These are phyloP conservation scores for Halcyon malimbica DNA, from an alignment of 2,113 vertebrate genomes.

Conservation along the genomic window DNA sequence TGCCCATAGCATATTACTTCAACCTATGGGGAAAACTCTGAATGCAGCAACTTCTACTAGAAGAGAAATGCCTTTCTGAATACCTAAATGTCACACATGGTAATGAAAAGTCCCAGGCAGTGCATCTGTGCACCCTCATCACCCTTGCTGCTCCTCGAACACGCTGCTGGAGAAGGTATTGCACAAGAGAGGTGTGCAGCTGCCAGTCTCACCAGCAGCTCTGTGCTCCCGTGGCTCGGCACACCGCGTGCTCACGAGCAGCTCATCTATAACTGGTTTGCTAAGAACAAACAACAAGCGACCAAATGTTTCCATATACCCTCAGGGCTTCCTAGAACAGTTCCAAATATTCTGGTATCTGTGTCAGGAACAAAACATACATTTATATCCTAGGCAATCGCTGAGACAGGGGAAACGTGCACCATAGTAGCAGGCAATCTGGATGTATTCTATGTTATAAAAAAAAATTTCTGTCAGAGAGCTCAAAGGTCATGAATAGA, in stretches of 20 bases:
- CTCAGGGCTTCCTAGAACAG: slow-evolving; percentile 9
- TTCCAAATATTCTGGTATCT: background rate
- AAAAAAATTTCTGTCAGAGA: slow-evolving; percentile 35
- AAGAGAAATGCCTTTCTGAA: background rate
- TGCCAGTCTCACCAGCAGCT: background rate
- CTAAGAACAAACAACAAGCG: slow-evolving; percentile 10
- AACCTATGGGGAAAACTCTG: background rate
- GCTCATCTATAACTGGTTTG: background rate
- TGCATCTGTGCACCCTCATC: background rate
- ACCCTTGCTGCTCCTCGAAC: background rate
- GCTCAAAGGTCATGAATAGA: slow-evolving; percentile 63
- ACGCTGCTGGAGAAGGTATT: background rate
- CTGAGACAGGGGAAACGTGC: background rate
- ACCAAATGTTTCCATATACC: slow-evolving; percentile 22
- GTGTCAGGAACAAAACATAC: background rate
- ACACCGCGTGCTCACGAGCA: background rate
- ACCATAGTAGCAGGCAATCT: background rate
- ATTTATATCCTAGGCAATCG: background rate
- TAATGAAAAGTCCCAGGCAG: background rate
- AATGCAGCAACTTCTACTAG: background rate
- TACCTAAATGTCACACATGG: fast-evolving
- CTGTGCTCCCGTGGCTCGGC: background rate
- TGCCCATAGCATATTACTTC: background rate
- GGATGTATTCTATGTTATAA: slow-evolving; percentile 36
- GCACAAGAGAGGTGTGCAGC: background rate